A percentile compares a stretch with the other conserved stretches of the same genome.
phyloP scores from a whole-genome alignment of 2,888 invertebrate species.

The Timandra comae region DNA sequence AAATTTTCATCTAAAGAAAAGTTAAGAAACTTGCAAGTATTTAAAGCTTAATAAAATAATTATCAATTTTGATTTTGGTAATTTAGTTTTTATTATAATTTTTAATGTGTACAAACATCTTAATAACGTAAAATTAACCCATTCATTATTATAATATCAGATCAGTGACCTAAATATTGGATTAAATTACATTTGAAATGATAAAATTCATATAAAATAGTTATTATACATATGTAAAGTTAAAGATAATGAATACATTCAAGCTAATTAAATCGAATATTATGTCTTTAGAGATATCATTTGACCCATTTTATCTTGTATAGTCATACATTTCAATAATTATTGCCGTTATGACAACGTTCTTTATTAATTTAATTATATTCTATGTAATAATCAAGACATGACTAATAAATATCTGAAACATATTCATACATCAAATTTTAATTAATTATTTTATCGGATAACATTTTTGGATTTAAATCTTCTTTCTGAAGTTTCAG shows the following conservation, averaged over 20 bases:
- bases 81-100: too few species aligned
- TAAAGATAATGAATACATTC: constrained; percentile 57
- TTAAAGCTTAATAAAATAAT: too few species aligned
- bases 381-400: too few species aligned
- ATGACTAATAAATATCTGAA: too few species aligned
- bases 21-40: too few species aligned
- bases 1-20: too few species aligned
- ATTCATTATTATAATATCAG: too few species aligned
- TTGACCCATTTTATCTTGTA: constrained; percentile 67
- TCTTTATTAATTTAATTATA: constrained; percentile 44
- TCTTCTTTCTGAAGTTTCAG: too few species aligned
- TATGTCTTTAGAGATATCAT: constrained; percentile 58
- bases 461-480: background rate
- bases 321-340: constrained; percentile 72
- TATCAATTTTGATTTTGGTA: too few species aligned
- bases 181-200: constrained; percentile 4
- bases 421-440: too few species aligned
- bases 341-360: constrained; percentile 56
- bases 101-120: too few species aligned
- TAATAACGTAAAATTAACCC: too few species aligned
- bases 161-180: background rate
- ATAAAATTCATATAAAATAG: constrained; percentile 5
- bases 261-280: constrained; percentile 67
- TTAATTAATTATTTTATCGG: constrained; percentile 8
- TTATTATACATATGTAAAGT: constrained; percentile 16